Base-by-base conservation (phyloP, 1,140 invertebrate genomes). In the Anastrepha ludens region DNA sequence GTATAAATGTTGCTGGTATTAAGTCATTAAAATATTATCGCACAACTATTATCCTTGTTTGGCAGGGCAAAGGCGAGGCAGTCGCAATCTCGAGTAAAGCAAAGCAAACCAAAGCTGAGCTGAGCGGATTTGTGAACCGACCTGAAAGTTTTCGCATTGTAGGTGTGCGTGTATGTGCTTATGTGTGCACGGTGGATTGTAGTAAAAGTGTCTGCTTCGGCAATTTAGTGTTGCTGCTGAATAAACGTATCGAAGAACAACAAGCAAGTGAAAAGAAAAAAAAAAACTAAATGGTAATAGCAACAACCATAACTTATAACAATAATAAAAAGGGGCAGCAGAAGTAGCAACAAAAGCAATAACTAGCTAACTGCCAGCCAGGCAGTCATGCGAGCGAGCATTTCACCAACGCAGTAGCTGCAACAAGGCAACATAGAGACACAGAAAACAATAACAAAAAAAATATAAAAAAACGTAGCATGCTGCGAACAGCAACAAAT, bases 1-100 rank as follows among this genome's bases (percentile, higher is more conserved):
- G 85, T 59, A 60, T 59, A 86, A 62, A 62, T 86, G 85, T 47
- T 62, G 85, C 50, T 60, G 59, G 85, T 62, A 86, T 86, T 86
- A 86, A 86, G 41, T 86, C 85, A 59, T 86, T 86, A 86, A 86
- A 86, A 62, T 60, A 86, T 86, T 86, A 86, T 86, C 59, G 59
- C 85, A 86, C 85, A 62, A 86, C 58, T 86, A 62, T 86, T 86
- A 86, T 62, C 60, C 60, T 62, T 62, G 60, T 62, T 62, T 62
- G n/a, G 60, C 4, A 62, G 60, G 60, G 60, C n/a, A 62, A 62
- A 62, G n/a, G 60, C n/a, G 20, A 58, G 20, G n/a, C 47, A 29
- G 8, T 41, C 17, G 11, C 85, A 47, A 60, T 8, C 3, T 2
- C 29, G 13, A 5, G 85, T 2, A 29, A 86, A 81, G 50, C 9